These are phyloP conservation scores for Lampris megalopsis DNA, from an alignment of 2,113 vertebrate genomes.

Conservation along the genomic window DNA sequence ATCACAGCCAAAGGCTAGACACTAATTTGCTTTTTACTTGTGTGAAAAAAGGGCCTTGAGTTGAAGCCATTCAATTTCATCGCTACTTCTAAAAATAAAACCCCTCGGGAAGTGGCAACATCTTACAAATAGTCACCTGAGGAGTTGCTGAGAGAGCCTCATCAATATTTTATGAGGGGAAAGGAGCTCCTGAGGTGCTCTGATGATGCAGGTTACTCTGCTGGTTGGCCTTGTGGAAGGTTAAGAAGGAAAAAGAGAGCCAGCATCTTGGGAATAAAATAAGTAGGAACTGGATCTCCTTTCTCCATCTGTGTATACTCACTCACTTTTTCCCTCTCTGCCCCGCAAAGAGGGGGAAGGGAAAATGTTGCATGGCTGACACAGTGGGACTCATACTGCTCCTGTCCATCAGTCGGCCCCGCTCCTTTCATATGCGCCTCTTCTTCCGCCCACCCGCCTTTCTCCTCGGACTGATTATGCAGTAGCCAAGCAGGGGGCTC, in stretches of 20 bases:
- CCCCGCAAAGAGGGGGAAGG: slow-evolving; percentile 25
- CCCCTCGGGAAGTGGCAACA: neutral
- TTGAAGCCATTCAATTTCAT: neutral
- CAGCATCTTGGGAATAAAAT: slow-evolving; percentile 21
- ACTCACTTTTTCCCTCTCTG: neutral
- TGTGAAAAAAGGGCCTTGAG: neutral
- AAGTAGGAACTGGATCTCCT: slow-evolving; percentile 14
- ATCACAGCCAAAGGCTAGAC: neutral
- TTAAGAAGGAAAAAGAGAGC: slow-evolving; percentile 16
- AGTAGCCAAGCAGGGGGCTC: slow-evolving; percentile 26
- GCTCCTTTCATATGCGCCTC: slow-evolving; percentile 26
- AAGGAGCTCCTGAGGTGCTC: slow-evolving; percentile 2
- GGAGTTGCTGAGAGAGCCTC: slow-evolving; percentile 10
- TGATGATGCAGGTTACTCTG: slow-evolving; percentile 24
- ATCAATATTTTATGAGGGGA: slow-evolving; percentile 42
- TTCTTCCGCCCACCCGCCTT: slow-evolving; percentile 47
- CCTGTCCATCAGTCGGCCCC: slow-evolving; percentile 33
- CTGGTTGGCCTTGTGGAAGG: neutral
- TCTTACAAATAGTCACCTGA: slow-evolving; percentile 4
- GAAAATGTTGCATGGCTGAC: slow-evolving; percentile 8
- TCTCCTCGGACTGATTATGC: slow-evolving; percentile 35
- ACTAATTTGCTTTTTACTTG: neutral
- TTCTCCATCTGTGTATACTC: slow-evolving; percentile 17
- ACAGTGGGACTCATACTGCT: slow-evolving; percentile 25
- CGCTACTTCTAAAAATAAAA: slow-evolving; percentile 3